Evolutionary conservation across 1,140 invertebrate genomes (phyloP).

Genomic region (Bathynomus jamesi): DNA sequence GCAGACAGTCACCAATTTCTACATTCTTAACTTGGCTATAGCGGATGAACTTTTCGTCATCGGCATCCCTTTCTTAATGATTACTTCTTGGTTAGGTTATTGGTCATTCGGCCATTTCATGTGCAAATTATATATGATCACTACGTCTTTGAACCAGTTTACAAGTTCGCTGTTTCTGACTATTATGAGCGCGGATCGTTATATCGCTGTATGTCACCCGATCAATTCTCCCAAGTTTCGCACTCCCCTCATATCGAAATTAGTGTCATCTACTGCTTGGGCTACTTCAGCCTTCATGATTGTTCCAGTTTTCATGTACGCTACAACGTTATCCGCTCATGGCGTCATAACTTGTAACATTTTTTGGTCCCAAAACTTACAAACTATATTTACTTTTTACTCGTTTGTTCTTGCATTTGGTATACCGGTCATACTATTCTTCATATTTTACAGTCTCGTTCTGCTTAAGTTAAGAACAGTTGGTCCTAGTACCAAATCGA

Average conservation of each 20-base stretch:
- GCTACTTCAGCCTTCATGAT: conserved; percentile 73
- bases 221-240: conserved; percentile 75
- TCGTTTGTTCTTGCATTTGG: conserved; percentile 87
- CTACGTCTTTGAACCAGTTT: conserved; percentile 91
- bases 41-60: conserved; percentile 91
- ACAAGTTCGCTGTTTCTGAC: conserved; percentile 87
- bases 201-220: conserved; percentile 91
- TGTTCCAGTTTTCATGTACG: conserved; percentile 86
- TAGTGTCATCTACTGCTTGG: conserved; percentile 79
- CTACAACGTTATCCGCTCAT: conserved; percentile 50
- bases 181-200: conserved; percentile 94
- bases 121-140: conserved; percentile 88
- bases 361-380: conserved; percentile 58
- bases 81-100: conserved; percentile 69
- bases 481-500: conserved; percentile 67
- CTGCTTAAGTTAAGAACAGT: conserved; percentile 79
- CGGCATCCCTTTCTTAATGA: conserved; percentile 83
- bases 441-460: conserved; percentile 93
- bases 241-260: conserved; percentile 74
- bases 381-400: conserved; percentile 71
- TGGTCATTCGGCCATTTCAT: conserved; percentile 87
- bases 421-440: conserved; percentile 81
- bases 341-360: conserved; percentile 63
- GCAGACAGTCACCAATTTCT: conserved; percentile 96
- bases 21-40: conserved; percentile 89